A percentile compares a stretch with the other conserved stretches of the same genome.
These are phyloP conservation scores for Dolichallabes microphthalmus DNA, from an alignment of 2,113 vertebrate species.

Conservation along the genomic window DNA sequence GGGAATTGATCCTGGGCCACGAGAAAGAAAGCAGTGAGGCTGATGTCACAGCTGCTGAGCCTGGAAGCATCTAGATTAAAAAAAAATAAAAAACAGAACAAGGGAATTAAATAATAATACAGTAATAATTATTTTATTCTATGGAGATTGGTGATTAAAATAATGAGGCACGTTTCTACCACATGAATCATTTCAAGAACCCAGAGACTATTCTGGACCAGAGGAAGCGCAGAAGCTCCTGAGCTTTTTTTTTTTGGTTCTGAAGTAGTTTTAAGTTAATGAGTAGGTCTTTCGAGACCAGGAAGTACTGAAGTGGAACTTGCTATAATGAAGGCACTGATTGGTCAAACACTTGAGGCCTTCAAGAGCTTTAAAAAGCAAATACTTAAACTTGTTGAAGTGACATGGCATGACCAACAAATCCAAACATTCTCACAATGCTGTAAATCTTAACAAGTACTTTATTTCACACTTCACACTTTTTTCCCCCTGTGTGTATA, in stretches of 20 bases:
- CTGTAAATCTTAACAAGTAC: neutral
- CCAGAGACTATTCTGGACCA: neutral
- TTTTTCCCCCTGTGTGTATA: neutral
- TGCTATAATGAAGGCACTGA: neutral
- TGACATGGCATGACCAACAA: neutral
- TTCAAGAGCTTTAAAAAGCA: neutral
- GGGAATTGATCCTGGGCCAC: conserved; percentile 59
- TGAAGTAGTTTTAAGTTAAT: neutral
- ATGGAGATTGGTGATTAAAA: neutral
- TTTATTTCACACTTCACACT: neutral
- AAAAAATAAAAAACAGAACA: conserved; percentile 1
- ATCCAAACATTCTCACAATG: neutral
- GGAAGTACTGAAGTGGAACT: neutral
- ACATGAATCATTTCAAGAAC: neutral
- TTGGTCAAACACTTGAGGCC: neutral
- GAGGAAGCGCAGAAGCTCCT: neutral
- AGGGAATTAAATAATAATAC: neutral
- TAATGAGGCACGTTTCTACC: neutral
- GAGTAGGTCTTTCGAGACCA: too few relatives aligned
- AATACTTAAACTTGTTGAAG: neutral
- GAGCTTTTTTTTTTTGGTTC: neutral
- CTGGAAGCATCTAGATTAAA: conserved; percentile 56
- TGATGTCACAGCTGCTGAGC: conserved; percentile 49
- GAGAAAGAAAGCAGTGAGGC: conserved; percentile 52
- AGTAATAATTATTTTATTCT: neutral